These are phyloP conservation scores for Poicephalus meyeri DNA, from an alignment of 2,113 vertebrate genomes.

Conservation along the genomic window DNA sequence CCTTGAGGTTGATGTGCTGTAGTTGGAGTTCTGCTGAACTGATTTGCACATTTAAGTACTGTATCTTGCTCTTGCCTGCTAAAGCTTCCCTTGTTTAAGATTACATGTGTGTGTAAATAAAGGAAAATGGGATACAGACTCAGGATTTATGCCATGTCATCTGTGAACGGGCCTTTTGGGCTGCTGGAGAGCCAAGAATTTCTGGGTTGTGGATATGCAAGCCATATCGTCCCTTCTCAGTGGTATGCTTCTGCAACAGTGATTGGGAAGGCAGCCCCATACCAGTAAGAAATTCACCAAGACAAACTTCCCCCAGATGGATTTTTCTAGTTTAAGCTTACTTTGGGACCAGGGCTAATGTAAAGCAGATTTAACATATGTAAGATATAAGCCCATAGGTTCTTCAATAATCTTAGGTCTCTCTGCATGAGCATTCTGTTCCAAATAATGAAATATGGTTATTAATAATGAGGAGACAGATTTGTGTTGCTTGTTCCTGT, in stretches of 20 bases:
- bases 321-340: not conserved
- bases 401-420: not conserved
- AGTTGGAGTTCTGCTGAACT: conserved; percentile 49
- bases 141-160: not conserved
- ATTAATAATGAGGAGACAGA: not conserved
- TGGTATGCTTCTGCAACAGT: not conserved
- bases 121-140: not conserved
- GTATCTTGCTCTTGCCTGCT: not conserved
- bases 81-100: conserved; percentile 10
- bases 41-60: conserved; percentile 26
- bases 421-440: not conserved
- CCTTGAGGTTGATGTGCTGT: conserved; percentile 8
- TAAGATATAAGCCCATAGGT: not conserved
- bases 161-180: not conserved
- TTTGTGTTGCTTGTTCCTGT: not conserved
- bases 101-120: not conserved
- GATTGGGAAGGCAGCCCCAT: not conserved
- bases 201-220: not conserved
- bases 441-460: not conserved
- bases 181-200: not conserved
- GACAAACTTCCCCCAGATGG: not conserved
- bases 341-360: not conserved
- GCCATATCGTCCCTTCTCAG: not conserved
- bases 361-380: not conserved
- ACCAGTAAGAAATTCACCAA: not conserved